Evolutionary conservation across 2,113 vertebrate genomes (phyloP).

Genomic region (Bambusicola thoracicus): DNA sequence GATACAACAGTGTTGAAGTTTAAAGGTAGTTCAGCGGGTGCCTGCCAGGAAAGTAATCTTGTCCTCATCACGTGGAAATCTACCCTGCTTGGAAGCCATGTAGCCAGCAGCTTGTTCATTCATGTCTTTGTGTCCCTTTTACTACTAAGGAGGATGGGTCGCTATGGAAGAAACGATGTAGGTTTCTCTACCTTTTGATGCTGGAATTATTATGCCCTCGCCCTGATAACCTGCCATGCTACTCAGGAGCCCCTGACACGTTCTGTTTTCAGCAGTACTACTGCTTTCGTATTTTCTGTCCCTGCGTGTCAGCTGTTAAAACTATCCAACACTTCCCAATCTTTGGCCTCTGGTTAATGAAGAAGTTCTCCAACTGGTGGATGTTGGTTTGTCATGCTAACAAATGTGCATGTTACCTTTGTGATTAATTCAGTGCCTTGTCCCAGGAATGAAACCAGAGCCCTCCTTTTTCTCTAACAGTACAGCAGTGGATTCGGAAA

Average conservation of each 20-base stretch:
- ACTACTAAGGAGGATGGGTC: not conserved
- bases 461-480: not conserved
- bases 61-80: not conserved
- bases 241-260: not conserved
- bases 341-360: not conserved
- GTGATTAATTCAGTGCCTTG: not conserved
- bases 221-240: not conserved
- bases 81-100: not conserved
- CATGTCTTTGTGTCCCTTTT: not conserved
- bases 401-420: not conserved
- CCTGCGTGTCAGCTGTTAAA: not conserved
- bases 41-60: not conserved
- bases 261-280: not conserved
- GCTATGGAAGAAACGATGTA: accelerated
- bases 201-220: not conserved
- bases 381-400: not conserved
- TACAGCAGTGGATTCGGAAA: not conserved
- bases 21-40: not conserved
- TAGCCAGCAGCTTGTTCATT: not conserved
- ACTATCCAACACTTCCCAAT: not conserved
- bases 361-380: not conserved
- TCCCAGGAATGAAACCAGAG: not conserved
- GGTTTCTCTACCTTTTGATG: not conserved
- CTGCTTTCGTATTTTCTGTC: not conserved
- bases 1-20: not conserved